phyloP scores from a whole-genome alignment of 2,888 invertebrate species.

The Sinhomidia bicolor region DNA sequence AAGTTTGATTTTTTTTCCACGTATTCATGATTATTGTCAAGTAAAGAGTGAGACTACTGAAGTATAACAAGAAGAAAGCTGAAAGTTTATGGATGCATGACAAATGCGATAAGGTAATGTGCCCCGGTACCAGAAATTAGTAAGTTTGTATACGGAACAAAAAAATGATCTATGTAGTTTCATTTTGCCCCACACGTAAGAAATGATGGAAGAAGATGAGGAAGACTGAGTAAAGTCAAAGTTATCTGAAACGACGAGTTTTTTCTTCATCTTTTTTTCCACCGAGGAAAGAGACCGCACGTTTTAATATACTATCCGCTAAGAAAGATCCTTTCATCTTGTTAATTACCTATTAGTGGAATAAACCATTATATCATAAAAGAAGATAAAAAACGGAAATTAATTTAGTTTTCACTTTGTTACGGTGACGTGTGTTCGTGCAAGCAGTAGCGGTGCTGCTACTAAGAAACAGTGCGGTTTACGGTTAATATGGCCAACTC shows the following conservation, averaged over 20 bases:
- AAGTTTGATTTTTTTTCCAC: slow-evolving; percentile 2
- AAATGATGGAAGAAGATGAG: not conserved
- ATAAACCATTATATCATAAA: slow-evolving; percentile 2
- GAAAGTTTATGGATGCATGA: slow-evolving; percentile 1
- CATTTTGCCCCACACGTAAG: slow-evolving; percentile 4
- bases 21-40: not conserved
- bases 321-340: slow-evolving; percentile 7
- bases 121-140: no score
- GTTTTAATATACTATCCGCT: not conserved
- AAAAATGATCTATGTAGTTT: not conserved
- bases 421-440: not conserved
- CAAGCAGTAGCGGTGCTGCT: not conserved
- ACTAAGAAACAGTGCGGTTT: not conserved
- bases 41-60: not conserved
- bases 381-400: slow-evolving; percentile 14
- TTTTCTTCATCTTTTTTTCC: not conserved
- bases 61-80: not conserved
- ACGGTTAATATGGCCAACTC: not conserved
- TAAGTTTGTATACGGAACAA: no score
- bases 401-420: slow-evolving; percentile 32
- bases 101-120: slow-evolving; percentile 9
- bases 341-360: slow-evolving; percentile 32
- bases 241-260: not conserved
- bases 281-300: not conserved
- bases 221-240: not conserved